Percentiles rank a stretch among this genome's conserved stretches.
Evolutionary conservation across 1,140 invertebrate species (phyloP).

Genomic region (Hestina assimilis): DNA sequence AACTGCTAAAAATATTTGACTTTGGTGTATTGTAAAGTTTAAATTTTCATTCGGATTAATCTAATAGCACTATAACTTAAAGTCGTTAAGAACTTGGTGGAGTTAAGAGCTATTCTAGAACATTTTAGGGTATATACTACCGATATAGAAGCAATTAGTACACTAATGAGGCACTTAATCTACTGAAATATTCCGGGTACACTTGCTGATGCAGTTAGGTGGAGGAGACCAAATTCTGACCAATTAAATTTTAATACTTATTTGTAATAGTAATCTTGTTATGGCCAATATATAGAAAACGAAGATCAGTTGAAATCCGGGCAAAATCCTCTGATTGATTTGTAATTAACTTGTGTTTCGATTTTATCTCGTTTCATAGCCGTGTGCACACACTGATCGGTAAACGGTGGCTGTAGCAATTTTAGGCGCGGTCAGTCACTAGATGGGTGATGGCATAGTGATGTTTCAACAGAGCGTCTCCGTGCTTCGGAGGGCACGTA

Average conservation of each 20-base stretch:
- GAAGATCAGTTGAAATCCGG: no score
- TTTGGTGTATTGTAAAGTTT: no score
- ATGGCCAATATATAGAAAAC: no score
- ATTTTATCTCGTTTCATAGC: no score
- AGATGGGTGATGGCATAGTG: no score
- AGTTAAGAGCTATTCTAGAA: constrained; percentile 24
- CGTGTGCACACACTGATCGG: no score
- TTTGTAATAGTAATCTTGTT: neutral
- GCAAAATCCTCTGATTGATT: no score
- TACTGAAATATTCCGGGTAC: constrained; percentile 15
- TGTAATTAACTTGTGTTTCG: no score
- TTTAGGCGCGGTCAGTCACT: no score
- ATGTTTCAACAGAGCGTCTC: no score
- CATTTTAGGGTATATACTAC: constrained; percentile 19
- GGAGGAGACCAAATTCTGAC: neutral
- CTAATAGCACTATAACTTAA: constrained; percentile 10
- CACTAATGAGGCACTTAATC: constrained; percentile 26
- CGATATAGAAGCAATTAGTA: constrained; percentile 21
- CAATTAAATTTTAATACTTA: neutral
- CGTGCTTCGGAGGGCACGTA: no score
- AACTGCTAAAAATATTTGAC: neutral
- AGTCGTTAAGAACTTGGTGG: constrained; percentile 16
- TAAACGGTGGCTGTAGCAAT: no score
- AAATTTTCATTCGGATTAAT: neutral
- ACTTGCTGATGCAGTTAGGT: constrained; percentile 6